phyloP scores from a whole-genome alignment of 2,797 vertebrate species.

The Mus spretus region DNA sequence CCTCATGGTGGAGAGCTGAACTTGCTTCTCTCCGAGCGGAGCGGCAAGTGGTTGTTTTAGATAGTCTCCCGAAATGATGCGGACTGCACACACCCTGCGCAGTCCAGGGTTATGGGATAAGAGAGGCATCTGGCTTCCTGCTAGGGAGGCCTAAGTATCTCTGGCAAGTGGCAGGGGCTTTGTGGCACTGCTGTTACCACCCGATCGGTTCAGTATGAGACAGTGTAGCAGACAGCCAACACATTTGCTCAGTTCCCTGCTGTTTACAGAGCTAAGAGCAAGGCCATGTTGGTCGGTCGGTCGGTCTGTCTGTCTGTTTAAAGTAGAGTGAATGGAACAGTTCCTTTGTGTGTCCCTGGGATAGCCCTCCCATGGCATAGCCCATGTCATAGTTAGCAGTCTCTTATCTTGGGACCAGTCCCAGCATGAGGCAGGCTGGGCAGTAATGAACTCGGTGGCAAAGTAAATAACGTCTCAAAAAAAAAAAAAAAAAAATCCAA shows the following conservation, averaged over 20 bases:
- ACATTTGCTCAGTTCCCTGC: not conserved
- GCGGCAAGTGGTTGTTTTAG: not conserved
- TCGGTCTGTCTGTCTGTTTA: not conserved
- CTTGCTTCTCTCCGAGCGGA: not conserved
- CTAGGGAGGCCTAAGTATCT: not conserved
- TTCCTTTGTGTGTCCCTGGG: too few species aligned
- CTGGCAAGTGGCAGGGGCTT: not conserved
- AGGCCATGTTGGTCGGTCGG: not conserved
- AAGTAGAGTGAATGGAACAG: not conserved
- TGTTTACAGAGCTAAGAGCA: not conserved
- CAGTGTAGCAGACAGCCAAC: not conserved
- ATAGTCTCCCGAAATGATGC: too few species aligned
- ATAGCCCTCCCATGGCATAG: not conserved
- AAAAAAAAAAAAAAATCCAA: not conserved
- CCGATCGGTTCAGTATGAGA: not conserved
- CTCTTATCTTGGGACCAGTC: not conserved
- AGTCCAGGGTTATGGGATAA: not conserved
- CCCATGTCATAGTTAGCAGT: not conserved
- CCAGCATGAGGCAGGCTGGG: not conserved
- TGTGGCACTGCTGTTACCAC: not conserved
- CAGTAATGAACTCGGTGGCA: not conserved
- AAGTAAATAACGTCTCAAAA: not conserved
- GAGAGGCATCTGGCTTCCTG: too few species aligned
- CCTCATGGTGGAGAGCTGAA: not conserved
- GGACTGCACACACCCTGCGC: not conserved